Base-by-base conservation (phyloP, 2,797 vertebrate species). In the Rhinatrema bivittatum region DNA sequence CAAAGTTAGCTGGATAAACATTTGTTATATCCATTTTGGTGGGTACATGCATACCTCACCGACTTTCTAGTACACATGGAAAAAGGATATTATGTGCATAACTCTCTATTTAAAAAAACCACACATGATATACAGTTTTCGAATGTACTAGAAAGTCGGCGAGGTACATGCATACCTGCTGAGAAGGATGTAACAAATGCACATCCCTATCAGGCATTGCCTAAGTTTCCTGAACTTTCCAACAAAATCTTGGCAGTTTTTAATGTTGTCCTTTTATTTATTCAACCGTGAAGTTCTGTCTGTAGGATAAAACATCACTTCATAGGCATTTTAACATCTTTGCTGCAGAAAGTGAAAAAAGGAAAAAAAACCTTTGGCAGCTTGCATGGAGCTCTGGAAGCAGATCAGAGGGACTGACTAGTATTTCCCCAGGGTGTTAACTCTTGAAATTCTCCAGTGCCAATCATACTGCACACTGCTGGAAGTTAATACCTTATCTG, bases 341-440 rank as follows among this genome's bases (percentile, higher is more conserved):
- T 11, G 43, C 46, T 34, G 36, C 39, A 37, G 39, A 29, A 29
- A 49, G 49, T 19, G 25, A 54, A 45, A 2, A 24, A 61, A 49
- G 32, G 4, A 65, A 28, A 56, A 33, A 44, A 51, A 56, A 14
- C 43, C 9, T 8, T 26, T 47, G 60, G 54, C 54, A 61, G 25
- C 47, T 46, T 52, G 52, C 47, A 46, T 0, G 4, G 36, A 42
- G 3, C 42, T 35, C 25, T 69, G 66, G 62, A 52, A 43, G 42
- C 32, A 50, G 51, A 59, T 59, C 56, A 63, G 36, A 69, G 1
- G 7, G 29, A 19, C 39, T 30, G 39, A 42, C 30, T 46, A 35
- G 3, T 2, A 2, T 5, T n/a, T n/a, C n/a, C 52, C 16, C 1
- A 3, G 36, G 54, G 29, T 45, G 13, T 59, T 42, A 54, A 50